These are phyloP conservation scores for Theretra japonica DNA, from an alignment of 2,888 invertebrate species.

Conservation along the genomic window DNA sequence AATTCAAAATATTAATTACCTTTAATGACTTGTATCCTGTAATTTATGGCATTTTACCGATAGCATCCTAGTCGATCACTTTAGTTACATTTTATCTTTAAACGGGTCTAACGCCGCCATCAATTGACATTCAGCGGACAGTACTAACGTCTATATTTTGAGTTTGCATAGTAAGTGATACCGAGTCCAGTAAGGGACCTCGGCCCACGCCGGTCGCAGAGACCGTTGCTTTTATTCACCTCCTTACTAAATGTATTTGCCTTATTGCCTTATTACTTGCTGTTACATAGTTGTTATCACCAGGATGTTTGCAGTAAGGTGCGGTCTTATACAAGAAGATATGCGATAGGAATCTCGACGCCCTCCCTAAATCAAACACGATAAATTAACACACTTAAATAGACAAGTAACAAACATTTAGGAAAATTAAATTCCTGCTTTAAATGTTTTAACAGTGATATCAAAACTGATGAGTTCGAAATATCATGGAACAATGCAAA, in stretches of 20 bases:
- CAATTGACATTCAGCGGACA: neutral
- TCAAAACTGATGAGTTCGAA: too few species aligned
- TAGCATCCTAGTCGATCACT: neutral
- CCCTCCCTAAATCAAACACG: too few species aligned
- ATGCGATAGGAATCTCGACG: too few species aligned
- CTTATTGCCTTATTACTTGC: conserved; percentile 23
- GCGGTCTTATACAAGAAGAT: too few species aligned
- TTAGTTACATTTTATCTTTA: neutral
- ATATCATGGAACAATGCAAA: too few species aligned
- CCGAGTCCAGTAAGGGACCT: neutral
- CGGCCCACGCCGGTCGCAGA: neutral
- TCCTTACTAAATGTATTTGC: conserved; percentile 18
- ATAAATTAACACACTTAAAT: too few species aligned
- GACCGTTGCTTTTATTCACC: conserved; percentile 20
- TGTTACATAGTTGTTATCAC: conserved; percentile 23
- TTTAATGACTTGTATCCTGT: too few species aligned
- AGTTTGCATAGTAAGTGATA: conserved; percentile 14
- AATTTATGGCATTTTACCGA: neutral
- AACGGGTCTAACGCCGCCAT: neutral
- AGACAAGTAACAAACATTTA: too few species aligned
- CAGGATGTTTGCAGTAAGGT: conserved; percentile 6
- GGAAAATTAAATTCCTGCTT: too few species aligned
- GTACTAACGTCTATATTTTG: conserved; percentile 5
- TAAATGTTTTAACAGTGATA: too few species aligned
- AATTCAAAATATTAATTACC: too few species aligned